Percentiles rank a stretch among this genome's conserved stretches.
phyloP scores from a whole-genome alignment of 2,888 invertebrate species.

The Anaspis maculata region DNA sequence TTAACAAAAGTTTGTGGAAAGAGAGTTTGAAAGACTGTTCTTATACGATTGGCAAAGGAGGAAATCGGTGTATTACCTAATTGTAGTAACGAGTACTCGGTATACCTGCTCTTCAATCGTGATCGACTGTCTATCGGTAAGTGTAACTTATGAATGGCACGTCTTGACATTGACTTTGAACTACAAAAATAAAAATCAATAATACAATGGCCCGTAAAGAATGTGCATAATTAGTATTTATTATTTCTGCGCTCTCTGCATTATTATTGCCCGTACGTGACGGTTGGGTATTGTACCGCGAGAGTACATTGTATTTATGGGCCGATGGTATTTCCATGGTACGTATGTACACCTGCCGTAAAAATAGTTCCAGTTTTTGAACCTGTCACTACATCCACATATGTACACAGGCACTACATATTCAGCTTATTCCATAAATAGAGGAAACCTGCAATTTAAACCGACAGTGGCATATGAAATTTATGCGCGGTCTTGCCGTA shows the following conservation, averaged over 20 bases:
- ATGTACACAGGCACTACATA: slow-evolving; percentile 12
- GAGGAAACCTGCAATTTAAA: slow-evolving; percentile 13
- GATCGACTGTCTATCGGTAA: slow-evolving; percentile 13
- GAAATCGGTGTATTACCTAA: too few relatives aligned
- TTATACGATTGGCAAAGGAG: too few relatives aligned
- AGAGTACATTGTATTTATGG: too few relatives aligned
- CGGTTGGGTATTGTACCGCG: too few relatives aligned
- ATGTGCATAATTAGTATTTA: slow-evolving; percentile 8
- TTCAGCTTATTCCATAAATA: slow-evolving; percentile 15
- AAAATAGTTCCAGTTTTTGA: slow-evolving; percentile 11
- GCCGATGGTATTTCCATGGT: too few relatives aligned
- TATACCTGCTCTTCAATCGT: slow-evolving; percentile 9
- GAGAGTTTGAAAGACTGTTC: too few relatives aligned
- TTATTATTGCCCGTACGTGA: slow-evolving; percentile 7
- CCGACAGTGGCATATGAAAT: slow-evolving; percentile 9
- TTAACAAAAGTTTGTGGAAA: too few relatives aligned
- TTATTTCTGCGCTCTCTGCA: slow-evolving; percentile 3
- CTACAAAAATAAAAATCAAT: slow-evolving; percentile 6
- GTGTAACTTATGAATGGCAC: slow-evolving; percentile 6
- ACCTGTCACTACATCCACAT: slow-evolving; percentile 12
- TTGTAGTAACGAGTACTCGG: too few relatives aligned
- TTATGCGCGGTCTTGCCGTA: slow-evolving; percentile 5
- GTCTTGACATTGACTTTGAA: slow-evolving; percentile 22
- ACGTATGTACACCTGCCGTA: slow-evolving; percentile 10
- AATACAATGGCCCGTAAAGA: slow-evolving; percentile 4